Percentiles rank a stretch among this genome's conserved stretches.
These are phyloP conservation scores for Vicugna pacos DNA, from an alignment of 2,113 vertebrate genomes.

Conservation along the genomic window DNA sequence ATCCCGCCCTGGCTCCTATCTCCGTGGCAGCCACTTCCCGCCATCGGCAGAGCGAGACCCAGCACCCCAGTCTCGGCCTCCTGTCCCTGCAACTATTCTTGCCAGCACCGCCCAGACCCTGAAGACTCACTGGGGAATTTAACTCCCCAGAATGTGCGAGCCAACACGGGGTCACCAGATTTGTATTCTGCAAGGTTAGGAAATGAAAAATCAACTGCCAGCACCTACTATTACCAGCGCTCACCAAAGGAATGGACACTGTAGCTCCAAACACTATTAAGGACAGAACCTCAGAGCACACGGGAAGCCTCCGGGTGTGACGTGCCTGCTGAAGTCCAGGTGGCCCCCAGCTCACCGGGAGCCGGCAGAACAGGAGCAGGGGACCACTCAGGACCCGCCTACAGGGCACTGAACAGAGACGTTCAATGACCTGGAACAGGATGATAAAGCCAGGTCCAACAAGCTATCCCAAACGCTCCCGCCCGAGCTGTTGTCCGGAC, in stretches of 20 bases:
- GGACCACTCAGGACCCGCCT: neutral
- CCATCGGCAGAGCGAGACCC: accelerated
- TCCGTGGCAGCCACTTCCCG: accelerated
- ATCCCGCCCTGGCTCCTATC: neutral
- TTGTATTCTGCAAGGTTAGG: neutral
- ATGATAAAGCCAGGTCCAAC: neutral
- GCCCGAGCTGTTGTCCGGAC: neutral
- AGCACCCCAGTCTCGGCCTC: neutral
- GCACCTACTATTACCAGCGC: too few relatives aligned
- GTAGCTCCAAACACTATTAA: too few relatives aligned
- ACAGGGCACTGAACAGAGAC: neutral
- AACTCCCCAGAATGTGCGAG: too few relatives aligned
- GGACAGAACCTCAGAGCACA: too few relatives aligned
- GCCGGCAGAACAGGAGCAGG: accelerated
- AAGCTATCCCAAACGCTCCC: neutral
- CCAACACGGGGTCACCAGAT: neutral
- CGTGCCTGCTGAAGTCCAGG: accelerated
- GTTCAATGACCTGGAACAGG: neutral
- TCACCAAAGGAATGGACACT: neutral
- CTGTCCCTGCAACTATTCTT: neutral
- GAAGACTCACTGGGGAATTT: accelerated
- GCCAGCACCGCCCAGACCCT: neutral
- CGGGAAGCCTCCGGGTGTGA: accelerated
- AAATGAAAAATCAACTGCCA: neutral
- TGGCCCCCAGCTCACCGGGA: accelerated